phyloP scores from a whole-genome alignment of 2,797 vertebrate genomes.

The Clarias pachynema region DNA sequence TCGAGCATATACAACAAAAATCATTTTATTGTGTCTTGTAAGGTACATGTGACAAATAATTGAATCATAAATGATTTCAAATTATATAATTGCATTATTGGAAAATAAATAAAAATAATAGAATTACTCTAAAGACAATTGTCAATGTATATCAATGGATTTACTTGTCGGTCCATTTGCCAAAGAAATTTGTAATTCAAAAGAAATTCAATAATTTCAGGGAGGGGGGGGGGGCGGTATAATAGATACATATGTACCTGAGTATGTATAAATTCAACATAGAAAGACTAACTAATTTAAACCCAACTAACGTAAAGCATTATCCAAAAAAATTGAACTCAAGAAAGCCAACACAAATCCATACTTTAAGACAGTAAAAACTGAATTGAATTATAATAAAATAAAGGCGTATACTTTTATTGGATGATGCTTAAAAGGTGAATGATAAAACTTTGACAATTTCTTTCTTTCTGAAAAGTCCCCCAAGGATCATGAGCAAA shows the following conservation, averaged over 20 bases:
- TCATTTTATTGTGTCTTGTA: too few species aligned
- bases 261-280: not conserved
- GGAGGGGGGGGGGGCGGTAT: too few species aligned
- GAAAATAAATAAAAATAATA: not conserved
- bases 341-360: not conserved
- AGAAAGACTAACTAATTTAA: not conserved
- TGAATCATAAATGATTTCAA: not conserved
- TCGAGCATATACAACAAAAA: too few species aligned
- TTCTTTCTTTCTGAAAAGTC: too few species aligned
- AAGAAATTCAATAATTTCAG: not conserved
- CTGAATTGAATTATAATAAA: not conserved
- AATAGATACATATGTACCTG: not conserved
- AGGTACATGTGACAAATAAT: too few species aligned
- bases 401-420: not conserved
- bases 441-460: not conserved
- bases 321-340: not conserved
- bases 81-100: not conserved
- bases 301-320: not conserved
- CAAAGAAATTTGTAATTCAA: not conserved
- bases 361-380: not conserved
- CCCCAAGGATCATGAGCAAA: not conserved
- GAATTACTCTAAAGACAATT: not conserved
- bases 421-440: not conserved
- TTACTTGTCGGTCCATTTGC: not conserved
- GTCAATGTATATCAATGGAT: not conserved